Evolutionary conservation across 1,140 invertebrate species (phyloP), one percentile per base, ranked within the genome.

Genomic region (Argopecten irradians): DNA sequence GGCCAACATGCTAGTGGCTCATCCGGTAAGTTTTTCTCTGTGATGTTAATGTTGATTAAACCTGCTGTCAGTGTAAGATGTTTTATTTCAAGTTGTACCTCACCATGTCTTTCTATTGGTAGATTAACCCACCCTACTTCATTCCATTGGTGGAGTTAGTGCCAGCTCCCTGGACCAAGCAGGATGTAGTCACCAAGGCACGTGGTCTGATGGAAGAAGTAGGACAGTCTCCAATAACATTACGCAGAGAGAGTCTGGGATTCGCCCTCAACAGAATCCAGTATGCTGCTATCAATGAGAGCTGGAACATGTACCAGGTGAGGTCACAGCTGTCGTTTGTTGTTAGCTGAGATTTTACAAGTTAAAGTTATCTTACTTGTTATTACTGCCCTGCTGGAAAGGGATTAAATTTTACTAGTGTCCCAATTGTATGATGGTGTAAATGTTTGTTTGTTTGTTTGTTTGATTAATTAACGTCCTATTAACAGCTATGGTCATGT

Each of bases 101-200:
- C 36, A 39, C 7, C 35, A 34, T 19, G 36, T 86, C 34, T 83
- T 84, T 90, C 89, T 19, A 22, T 90, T 89, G 91, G 19, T 89
- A 97, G 97, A 96, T 99, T 0, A 99, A 99, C 96, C 99, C 99
- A 83, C 98, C 98, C 0, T 99, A 99, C 94, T 99, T 98, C 94
- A 97, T 99, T 13, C 98, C 98, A 0, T 95, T 99, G 39, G 98
- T 99, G 0, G 99, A 99, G 96, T 96, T 99, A 55, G 98, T 99
- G 1, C 98, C 98, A 1, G 98, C 98, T 0, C 97, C 98, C 7
- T 99, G 98, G 98, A 97, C 96, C 1, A 96, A 97, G 43, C 96
- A 97, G 0, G 97, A 97, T 84, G 96, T 98, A 9, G 95, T 97
- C 0, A 93, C 95, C 41, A 97, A 96, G 94, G 97, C 97, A 0